Base-by-base conservation (phyloP, 2,113 vertebrate genomes). In the Macroglossus sobrinus region DNA sequence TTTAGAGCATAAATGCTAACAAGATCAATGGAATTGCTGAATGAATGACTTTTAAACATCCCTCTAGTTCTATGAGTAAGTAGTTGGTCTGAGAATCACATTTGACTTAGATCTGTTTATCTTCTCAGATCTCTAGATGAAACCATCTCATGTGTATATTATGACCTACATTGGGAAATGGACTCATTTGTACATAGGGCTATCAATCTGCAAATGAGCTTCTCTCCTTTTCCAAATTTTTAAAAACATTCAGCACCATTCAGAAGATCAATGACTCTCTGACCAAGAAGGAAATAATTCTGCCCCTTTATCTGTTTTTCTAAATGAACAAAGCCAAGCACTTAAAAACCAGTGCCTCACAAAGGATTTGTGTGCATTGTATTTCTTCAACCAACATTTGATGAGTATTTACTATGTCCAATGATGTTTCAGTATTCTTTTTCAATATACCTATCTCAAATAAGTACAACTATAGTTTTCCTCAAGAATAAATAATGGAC, bases 281-380 rank as follows among this genome's bases (percentile, higher is more conserved):
- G 59, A 66, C 84, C 47, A 95, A 90, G 61, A 88, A 93, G 61
- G 59, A 95, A 91, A 89, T 95, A 78, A 92, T 55, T 92, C 93
- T 92, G 18, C 55, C 35, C 38, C 57, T 91, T 95, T 38, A 85
- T 57, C 47, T 94, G 33, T 63, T 95, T 96, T 87, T 85, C 72
- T 89, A 95, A 92, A 57, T 53, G 50, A 95, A 69, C 15, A 84
- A 93, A 93, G 22, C n/a, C 75, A 93, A 96, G 57, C 7, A 26
- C 59, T 97, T 90, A 89, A 93, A 94, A 84, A 45, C 22, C 19
- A 59, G 13, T 47, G 40, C 35, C 40, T 85, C 66, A 76, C 33
- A 78, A 72, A 95, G 10, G 3, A 22, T 33, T 69, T 66, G 0
- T 64, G 50, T 47, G 2, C 2, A 7, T 74, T 84, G 38, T 69